phyloP scores from a whole-genome alignment of 92 coral and sea anemone species.

The Desmophyllum pertusum region DNA sequence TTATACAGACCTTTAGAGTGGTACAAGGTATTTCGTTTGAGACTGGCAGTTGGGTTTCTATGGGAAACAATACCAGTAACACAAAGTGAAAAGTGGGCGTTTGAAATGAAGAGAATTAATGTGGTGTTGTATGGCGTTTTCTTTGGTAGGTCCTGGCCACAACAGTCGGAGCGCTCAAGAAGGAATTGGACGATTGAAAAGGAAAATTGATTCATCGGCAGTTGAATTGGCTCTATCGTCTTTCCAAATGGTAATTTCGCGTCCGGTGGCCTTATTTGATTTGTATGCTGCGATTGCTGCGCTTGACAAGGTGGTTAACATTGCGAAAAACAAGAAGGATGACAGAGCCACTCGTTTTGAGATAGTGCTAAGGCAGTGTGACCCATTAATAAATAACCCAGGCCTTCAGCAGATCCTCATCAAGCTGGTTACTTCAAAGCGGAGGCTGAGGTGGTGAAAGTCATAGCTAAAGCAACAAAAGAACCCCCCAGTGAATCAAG shows the following conservation, averaged over 20 bases:
- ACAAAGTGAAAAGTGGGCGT: no score
- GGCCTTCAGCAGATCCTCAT: conserved; percentile 19
- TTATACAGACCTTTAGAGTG: no score
- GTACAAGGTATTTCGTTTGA: no score
- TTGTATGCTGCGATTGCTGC: conserved; percentile 24
- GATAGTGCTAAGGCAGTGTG: conserved; percentile 27
- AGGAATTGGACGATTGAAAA: conserved; percentile 6
- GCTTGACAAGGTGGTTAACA: conserved; percentile 12
- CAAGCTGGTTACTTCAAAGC: conserved; percentile 8
- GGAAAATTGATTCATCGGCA: background rate
- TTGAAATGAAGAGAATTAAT: no score
- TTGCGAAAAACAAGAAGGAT: conserved; percentile 5
- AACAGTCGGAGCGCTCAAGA: conserved; percentile 12
- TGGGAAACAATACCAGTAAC: no score
- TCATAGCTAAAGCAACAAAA: conserved; percentile 15
- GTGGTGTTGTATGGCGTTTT: no score
- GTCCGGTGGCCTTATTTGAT: conserved; percentile 32
- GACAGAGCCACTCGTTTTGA: conserved; percentile 12
- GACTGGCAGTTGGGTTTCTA: no score
- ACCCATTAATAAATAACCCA: conserved; percentile 15
- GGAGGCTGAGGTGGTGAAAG: conserved; percentile 41
- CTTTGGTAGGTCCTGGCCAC: no score
- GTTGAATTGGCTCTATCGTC: background rate
- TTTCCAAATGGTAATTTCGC: conserved; percentile 9
- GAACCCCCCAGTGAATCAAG: background rate